phyloP scores from a whole-genome alignment of 2,797 vertebrate genomes.

The Pelodytes ibericus region DNA sequence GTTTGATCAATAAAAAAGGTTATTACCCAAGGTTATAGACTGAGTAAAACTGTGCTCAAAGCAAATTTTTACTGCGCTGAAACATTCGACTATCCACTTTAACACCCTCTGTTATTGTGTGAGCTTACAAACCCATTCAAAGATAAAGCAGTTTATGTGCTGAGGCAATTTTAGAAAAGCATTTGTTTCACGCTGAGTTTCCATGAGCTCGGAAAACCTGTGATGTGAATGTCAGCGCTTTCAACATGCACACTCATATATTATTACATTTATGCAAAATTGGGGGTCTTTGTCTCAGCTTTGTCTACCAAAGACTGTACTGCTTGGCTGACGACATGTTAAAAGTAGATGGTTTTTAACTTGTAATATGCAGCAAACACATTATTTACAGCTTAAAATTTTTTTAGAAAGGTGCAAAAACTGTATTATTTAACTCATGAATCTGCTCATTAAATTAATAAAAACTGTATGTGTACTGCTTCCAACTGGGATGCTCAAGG shows the following conservation, averaged over 20 bases:
- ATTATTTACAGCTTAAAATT: too few species aligned
- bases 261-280: conserved; percentile 51
- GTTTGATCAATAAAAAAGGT: conserved; percentile 55
- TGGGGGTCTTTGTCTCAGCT: conserved; percentile 28
- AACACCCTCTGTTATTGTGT: conserved; percentile 54
- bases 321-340: neutral
- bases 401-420: too few species aligned
- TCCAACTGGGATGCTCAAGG: too few species aligned
- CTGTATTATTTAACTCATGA: too few species aligned
- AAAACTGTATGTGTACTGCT: too few species aligned
- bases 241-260: conserved; percentile 26
- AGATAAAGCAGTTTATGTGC: conserved; percentile 55
- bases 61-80: conserved; percentile 41
- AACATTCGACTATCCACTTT: conserved; percentile 52
- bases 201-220: conserved; percentile 45
- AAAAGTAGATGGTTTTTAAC: too few species aligned
- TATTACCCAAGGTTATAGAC: conserved; percentile 53
- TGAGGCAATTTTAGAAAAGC: conserved; percentile 51
- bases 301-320: neutral
- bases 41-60: conserved; percentile 38
- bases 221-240: conserved; percentile 42
- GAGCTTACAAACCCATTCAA: conserved; percentile 52
- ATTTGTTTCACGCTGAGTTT: conserved; percentile 52
- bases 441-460: too few species aligned
- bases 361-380: too few species aligned